Evolutionary conservation across 2,113 vertebrate genomes (phyloP).

Genomic region (Mirounga angustirostris): DNA sequence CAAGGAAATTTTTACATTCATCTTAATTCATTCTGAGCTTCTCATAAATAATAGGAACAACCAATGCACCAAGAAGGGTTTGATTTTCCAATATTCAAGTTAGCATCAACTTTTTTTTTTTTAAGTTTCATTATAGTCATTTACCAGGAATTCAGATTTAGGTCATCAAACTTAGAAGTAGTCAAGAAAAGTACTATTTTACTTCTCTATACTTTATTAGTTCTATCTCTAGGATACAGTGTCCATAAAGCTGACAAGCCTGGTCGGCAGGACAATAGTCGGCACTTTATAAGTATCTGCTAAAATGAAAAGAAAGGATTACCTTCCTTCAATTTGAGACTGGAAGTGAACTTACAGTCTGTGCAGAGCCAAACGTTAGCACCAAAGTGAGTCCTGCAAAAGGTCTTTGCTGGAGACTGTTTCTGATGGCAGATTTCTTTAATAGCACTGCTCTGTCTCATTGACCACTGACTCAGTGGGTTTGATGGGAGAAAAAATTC

Average conservation of each 20-base stretch:
- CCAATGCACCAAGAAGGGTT: background rate
- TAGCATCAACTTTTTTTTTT: conserved; percentile 6
- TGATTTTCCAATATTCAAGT: conserved; percentile 20
- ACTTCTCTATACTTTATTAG: background rate
- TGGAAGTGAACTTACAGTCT: background rate
- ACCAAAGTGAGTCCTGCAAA: background rate
- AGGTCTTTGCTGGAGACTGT: background rate
- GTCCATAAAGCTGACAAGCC: background rate
- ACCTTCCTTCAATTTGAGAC: background rate
- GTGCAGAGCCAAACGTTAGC: background rate
- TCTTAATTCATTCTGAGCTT: conserved; percentile 36
- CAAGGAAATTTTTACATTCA: background rate
- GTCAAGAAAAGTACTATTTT: background rate
- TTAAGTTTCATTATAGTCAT: background rate
- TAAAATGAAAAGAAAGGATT: conserved; percentile 41
- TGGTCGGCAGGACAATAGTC: background rate
- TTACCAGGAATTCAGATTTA: conserved; percentile 57
- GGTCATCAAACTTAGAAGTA: conserved; percentile 21
- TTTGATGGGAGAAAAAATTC: background rate
- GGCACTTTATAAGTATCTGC: background rate
- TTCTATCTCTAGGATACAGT: background rate
- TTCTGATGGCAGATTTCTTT: background rate
- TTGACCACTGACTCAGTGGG: background rate
- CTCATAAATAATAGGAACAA: conserved; percentile 7
- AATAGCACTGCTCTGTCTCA: background rate